These are phyloP conservation scores for Cichlasoma orientale DNA, from an alignment of 2,797 vertebrate genomes.

Conservation along the genomic window DNA sequence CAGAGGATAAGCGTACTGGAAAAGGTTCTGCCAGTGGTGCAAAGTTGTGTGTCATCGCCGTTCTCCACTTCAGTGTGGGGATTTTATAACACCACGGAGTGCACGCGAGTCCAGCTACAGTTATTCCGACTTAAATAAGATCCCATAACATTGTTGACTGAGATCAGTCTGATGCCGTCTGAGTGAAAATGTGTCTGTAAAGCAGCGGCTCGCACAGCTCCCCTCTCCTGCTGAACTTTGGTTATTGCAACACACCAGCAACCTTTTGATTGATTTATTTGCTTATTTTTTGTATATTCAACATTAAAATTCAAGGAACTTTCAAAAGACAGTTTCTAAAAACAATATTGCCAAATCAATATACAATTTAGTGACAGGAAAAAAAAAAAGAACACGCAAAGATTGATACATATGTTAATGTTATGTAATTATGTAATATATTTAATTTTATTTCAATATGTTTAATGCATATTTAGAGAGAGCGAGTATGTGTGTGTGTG, in stretches of 20 bases:
- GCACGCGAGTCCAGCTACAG: background rate
- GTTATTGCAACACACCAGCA: background rate
- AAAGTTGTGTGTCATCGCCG: background rate
- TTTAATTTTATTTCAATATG: no score
- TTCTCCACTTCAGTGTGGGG: background rate
- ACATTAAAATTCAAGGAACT: background rate
- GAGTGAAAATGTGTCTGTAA: background rate
- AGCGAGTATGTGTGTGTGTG: no score
- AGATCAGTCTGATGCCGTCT: background rate
- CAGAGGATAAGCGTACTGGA: background rate
- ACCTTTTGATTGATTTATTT: no score
- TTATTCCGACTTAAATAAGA: background rate
- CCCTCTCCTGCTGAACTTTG: background rate
- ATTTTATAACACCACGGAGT: background rate
- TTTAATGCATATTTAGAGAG: no score
- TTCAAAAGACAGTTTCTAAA: no score
- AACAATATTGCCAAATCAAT: no score
- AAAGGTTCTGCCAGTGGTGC: background rate
- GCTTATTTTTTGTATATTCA: background rate
- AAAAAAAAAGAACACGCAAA: no score
- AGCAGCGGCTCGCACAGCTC: background rate
- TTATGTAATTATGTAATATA: no score
- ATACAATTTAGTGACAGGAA: no score
- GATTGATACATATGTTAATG: no score
- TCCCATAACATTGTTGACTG: background rate